Conservation (phyloP, 2,113 vertebrate species). For the Muscicapa adusta region DNA sequence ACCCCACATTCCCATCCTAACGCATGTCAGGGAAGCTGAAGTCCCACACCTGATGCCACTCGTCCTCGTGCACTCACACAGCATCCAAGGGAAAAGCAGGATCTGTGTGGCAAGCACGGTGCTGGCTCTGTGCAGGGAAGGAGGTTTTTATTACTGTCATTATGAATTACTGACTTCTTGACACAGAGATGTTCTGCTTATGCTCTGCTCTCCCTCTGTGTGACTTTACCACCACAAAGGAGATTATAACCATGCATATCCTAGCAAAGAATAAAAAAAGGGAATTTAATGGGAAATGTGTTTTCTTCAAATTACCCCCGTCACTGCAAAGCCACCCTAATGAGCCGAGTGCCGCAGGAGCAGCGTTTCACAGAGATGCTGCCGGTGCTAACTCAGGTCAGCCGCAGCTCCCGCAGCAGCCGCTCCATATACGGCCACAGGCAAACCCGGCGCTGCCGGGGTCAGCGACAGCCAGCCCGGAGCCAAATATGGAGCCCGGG, state of each 20-base stretch:
- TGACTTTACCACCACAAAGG: not conserved
- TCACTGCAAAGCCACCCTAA: not conserved
- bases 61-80: accelerated
- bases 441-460: not conserved
- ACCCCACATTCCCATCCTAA: not conserved
- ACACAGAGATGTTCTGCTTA: not conserved
- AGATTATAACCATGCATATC: not conserved
- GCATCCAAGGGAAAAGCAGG: not conserved
- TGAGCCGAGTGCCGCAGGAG: not conserved
- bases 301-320: not conserved
- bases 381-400: conserved; percentile 21
- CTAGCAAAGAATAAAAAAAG: not conserved
- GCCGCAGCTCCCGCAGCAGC: not conserved
- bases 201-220: not conserved
- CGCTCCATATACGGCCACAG: conserved; percentile 64
- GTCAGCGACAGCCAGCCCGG: not conserved
- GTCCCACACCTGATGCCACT: not conserved
- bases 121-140: not conserved
- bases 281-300: not conserved
- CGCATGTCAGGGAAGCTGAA: not conserved
- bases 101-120: not conserved
- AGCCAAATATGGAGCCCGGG: conserved; percentile 80
- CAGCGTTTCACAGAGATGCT: not conserved
- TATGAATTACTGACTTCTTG: not conserved
- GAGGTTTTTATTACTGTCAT: not conserved